A percentile compares a stretch with the other conserved stretches of the same genome.
Evolutionary conservation across 2,888 invertebrate genomes (phyloP).

Genomic region (Drosophila ustulata): DNA sequence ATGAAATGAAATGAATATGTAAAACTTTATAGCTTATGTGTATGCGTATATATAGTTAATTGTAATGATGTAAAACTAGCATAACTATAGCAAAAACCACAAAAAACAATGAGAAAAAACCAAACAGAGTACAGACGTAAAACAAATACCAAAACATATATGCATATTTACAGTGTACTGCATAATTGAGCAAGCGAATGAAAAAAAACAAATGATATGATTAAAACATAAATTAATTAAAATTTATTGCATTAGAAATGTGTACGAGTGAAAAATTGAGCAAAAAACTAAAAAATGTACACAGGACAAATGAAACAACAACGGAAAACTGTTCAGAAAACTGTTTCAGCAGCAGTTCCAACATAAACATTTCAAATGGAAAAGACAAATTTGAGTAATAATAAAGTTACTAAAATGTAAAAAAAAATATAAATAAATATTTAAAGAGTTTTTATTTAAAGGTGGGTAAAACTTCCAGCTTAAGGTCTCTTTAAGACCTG

Average conservation of each 20-base stretch:
- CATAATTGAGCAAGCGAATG: conserved; percentile 58
- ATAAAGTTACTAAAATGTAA: conserved; percentile 74
- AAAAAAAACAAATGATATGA: conserved; percentile 35
- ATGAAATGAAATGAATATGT: conserved; percentile 44
- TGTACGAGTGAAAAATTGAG: conserved; percentile 44
- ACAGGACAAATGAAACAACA: conserved; percentile 44
- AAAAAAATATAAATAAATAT: conserved; percentile 43
- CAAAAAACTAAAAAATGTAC: conserved; percentile 30
- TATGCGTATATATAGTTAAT: conserved; percentile 62
- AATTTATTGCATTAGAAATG: conserved; percentile 70
- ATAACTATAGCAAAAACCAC: conserved; percentile 61
- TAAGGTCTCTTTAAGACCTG: conserved; percentile 19
- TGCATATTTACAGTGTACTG: conserved; percentile 63
- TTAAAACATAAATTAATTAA: conserved; percentile 63
- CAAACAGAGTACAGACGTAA: conserved; percentile 14
- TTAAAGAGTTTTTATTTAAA: conserved; percentile 6
- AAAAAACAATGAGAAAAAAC: conserved; percentile 30
- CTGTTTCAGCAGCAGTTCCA: conserved; percentile 40
- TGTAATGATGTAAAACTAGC: conserved; percentile 73
- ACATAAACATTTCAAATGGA: conserved; percentile 49
- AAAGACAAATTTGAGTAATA: conserved; percentile 71
- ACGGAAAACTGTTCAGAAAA: conserved; percentile 37
- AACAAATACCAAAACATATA: conserved; percentile 38
- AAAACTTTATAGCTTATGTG: conserved; percentile 61
- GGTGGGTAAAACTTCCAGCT: conserved; percentile 7